phyloP scores from a whole-genome alignment of 2,888 invertebrate species.

The Macrosiphum euphorbiae region DNA sequence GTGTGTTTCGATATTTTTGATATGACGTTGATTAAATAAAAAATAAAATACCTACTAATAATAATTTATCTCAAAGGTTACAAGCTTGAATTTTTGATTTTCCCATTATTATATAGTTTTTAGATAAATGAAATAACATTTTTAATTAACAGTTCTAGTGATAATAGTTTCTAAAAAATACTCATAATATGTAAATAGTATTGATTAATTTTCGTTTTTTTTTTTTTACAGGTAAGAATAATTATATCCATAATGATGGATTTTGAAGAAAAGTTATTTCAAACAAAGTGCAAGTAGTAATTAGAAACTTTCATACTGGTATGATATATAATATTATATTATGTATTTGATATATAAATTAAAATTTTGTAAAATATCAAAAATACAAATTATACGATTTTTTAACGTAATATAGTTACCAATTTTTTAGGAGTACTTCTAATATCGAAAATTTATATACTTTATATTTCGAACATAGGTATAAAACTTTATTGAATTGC shows the following conservation, averaged over 20 bases:
- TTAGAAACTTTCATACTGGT: neutral
- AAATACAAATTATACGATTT: neutral
- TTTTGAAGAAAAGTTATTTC: neutral
- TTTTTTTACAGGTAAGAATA: slow-evolving; percentile 18
- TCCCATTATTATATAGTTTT: neutral
- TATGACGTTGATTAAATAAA: neutral
- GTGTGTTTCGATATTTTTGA: neutral
- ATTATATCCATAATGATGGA: neutral
- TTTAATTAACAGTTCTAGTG: neutral
- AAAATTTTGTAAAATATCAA: neutral
- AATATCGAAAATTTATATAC: neutral
- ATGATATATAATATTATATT: neutral
- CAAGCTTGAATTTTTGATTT: neutral
- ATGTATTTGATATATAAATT: neutral
- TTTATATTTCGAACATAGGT: too few relatives aligned
- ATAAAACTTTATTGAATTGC: neutral
- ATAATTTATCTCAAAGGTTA: neutral
- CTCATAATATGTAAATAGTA: neutral
- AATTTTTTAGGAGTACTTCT: neutral
- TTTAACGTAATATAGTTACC: neutral
- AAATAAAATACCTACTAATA: neutral
- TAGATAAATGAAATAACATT: neutral
- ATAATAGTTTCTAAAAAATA: neutral
- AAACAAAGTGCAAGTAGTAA: neutral
- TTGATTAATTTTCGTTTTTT: neutral